These are phyloP conservation scores for Ruditapes philippinarum DNA, from an alignment of 1,140 invertebrate species.

Conservation along the genomic window DNA sequence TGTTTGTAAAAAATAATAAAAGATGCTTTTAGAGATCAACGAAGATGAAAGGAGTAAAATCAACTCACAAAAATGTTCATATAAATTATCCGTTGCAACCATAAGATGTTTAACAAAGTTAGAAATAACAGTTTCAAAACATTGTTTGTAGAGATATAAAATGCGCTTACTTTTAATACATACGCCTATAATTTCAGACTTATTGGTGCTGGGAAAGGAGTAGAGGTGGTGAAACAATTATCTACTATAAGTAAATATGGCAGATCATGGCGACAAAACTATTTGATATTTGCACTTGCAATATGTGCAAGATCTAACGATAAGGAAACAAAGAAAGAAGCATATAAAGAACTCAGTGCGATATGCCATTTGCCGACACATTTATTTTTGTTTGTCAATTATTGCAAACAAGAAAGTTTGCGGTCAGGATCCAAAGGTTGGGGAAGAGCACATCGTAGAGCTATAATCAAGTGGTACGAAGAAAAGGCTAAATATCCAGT, in stretches of 20 bases:
- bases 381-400: conserved; percentile 85
- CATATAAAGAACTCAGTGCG: conserved; percentile 73
- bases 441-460: conserved; percentile 89
- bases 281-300: conserved; percentile 83
- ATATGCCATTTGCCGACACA: conserved; percentile 86
- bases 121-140: too few species aligned
- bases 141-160: too few species aligned
- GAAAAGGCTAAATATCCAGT: conserved; percentile 86
- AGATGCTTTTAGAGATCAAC: too few species aligned
- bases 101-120: too few species aligned
- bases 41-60: too few species aligned
- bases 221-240: conserved; percentile 81
- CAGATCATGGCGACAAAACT: conserved; percentile 82
- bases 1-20: too few species aligned
- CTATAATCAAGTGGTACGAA: conserved; percentile 89
- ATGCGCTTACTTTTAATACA: too few species aligned
- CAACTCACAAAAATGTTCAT: too few species aligned
- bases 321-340: conserved; percentile 73
- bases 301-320: conserved; percentile 81
- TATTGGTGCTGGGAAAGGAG: conserved; percentile 79
- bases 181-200: conserved; percentile 69
- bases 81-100: too few species aligned
- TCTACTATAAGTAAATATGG: conserved; percentile 81
- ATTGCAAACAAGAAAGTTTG: conserved; percentile 71
- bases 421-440: conserved; percentile 78